Base-by-base conservation (phyloP, 92 coral and sea anemone genomes). In the Micromussa lordhowensis region DNA sequence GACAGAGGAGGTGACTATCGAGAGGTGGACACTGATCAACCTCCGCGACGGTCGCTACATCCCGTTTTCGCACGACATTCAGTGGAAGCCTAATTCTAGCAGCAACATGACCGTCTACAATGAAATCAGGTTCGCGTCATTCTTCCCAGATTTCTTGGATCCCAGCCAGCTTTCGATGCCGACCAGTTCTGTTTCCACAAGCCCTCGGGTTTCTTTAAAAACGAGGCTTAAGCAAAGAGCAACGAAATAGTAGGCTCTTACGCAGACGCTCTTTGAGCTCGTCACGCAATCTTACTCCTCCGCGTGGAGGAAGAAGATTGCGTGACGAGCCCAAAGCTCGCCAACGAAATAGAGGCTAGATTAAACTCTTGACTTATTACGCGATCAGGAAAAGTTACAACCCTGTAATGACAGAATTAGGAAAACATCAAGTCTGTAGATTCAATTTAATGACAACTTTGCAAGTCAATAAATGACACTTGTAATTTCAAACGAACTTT, bases 121-220 rank as follows among this genome's bases (percentile, higher is more conserved):
- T 53, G 83, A 86, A 9, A 86, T 83, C 28, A 49, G 32, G 61
- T 86, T 36, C 44, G 31, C 74, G 5, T 77, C 89, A 16, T 86
- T 86, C 72, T 86, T 61, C 54, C 14, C 82, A 4, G 89, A 78
- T 49, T 77, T 77, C 76, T 17, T 86, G 75, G 89, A 77, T 48
- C 89, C 83, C 17, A 78, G 76, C n/a, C 89, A 86, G 89, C 89
- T 86, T 36, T 28, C 83, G 57, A 28, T 86, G 89, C 89, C 89
- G 21, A 22, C 21, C 28, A n/a, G n/a, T 86, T 86, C 48, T 86
- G 89, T 35, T 76, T 30, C 21, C 59, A 26, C 8, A 54, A 22
- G 31, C 40, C 55, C 53, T 21, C 80, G 54, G 68, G 9, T 16
- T n/a, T 71, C 17, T 71, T 2, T 35, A 12, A 31, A 69, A 69